These are phyloP conservation scores for Choristoneura rosaceana DNA, from an alignment of 2,888 invertebrate genomes.

Conservation along the genomic window DNA sequence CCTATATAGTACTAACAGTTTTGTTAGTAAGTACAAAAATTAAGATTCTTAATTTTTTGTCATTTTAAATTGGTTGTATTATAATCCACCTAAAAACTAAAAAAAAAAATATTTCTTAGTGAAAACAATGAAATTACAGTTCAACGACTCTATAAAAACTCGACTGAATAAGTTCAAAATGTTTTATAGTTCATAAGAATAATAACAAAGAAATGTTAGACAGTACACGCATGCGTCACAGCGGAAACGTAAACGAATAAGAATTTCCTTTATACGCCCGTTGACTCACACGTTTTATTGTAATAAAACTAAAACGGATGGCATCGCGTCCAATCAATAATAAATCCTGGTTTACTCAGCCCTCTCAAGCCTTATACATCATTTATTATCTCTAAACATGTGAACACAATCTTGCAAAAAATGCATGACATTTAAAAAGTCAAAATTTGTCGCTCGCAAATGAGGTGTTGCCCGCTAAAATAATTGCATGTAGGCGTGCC, in stretches of 20 bases:
- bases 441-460: slow-evolving; percentile 28
- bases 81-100: no score
- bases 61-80: no score
- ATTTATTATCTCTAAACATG: background rate
- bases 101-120: no score
- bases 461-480: slow-evolving; percentile 36
- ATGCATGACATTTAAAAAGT: slow-evolving; percentile 27
- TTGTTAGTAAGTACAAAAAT: no score
- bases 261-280: background rate
- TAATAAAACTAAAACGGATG: background rate
- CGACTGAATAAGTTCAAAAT: background rate
- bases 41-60: no score
- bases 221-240: slow-evolving; percentile 4
- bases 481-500: slow-evolving; percentile 40
- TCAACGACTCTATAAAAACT: no score
- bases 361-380: background rate
- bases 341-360: background rate
- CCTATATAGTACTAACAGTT: no score
- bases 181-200: background rate
- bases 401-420: background rate
- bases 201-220: slow-evolving; percentile 11
- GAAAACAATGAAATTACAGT: no score
- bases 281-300: background rate
- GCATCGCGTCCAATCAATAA: background rate
- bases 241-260: slow-evolving; percentile 1